A percentile compares a stretch with the other conserved stretches of the same genome.
Conservation (phyloP, 2,888 invertebrate species). For the Cataglyphis rosenhaueri region DNA sequence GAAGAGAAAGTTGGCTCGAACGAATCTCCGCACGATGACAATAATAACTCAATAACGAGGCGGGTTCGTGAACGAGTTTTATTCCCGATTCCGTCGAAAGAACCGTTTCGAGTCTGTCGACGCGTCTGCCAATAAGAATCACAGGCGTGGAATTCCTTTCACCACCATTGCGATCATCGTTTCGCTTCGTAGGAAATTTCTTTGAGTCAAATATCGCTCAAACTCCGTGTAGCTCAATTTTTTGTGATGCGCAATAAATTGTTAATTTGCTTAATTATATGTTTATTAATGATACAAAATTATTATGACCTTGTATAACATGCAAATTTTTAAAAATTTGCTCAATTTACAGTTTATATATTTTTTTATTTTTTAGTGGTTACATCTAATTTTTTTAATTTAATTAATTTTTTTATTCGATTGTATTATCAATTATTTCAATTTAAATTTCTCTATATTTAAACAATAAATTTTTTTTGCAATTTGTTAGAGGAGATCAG, state of each 20-base stretch:
- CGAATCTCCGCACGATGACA: conserved; percentile 31
- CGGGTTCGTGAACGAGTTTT: conserved; percentile 23
- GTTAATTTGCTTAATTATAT: background rate
- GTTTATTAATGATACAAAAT: background rate
- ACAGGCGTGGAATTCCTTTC: conserved; percentile 47
- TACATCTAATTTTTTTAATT: background rate
- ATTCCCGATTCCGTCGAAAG: conserved; percentile 41
- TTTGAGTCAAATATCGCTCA: conserved; percentile 7
- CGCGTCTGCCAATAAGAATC: conserved; percentile 43
- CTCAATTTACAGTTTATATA: background rate
- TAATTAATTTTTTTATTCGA: background rate
- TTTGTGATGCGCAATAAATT: background rate
- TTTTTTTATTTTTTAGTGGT: background rate
- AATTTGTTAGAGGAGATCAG: background rate
- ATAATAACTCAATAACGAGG: conserved; percentile 58
- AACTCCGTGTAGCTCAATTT: background rate
- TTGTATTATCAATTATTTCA: background rate
- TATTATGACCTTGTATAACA: background rate
- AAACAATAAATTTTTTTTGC: background rate
- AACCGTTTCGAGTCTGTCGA: conserved; percentile 27
- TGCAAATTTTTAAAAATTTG: background rate
- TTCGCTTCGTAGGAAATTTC: conserved; percentile 22
- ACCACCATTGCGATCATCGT: conserved; percentile 22
- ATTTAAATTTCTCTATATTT: background rate
- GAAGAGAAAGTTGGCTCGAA: conserved; percentile 58